phyloP scores from a whole-genome alignment of 2,113 vertebrate species.

The Jacana jacana region DNA sequence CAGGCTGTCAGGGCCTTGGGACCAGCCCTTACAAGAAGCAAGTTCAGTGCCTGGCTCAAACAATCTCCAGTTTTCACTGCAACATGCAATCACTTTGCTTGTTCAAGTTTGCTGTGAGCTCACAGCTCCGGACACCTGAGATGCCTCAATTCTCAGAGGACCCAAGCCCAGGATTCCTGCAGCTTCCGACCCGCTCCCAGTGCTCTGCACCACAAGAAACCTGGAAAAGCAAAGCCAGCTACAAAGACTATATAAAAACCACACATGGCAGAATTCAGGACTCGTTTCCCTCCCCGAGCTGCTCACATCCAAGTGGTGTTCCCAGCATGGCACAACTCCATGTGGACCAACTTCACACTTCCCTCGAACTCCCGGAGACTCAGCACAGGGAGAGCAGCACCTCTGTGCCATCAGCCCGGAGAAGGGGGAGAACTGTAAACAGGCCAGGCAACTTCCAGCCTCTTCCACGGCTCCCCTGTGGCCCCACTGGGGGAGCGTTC shows the following conservation, averaged over 20 bases:
- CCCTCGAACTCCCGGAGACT: not conserved
- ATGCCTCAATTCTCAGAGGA: not conserved
- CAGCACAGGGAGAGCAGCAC: not conserved
- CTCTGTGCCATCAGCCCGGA: not conserved
- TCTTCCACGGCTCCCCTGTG: not conserved
- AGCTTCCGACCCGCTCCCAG: not conserved
- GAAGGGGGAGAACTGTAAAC: not conserved
- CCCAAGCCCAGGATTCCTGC: accelerated
- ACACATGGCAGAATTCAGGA: not conserved
- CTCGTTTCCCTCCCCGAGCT: not conserved
- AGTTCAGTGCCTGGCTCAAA: not conserved
- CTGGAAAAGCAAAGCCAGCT: not conserved
- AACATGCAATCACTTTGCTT: not conserved
- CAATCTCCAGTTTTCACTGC: not conserved
- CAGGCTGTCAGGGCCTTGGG: not conserved
- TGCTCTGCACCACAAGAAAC: not conserved
- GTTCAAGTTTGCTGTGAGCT: not conserved
- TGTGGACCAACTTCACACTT: not conserved
- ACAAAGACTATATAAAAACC: not conserved
- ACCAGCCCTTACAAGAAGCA: not conserved
- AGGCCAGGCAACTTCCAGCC: not conserved
- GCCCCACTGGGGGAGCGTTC: accelerated
- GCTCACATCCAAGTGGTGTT: not conserved
- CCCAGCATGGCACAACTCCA: not conserved
- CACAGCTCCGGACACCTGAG: not conserved